Base-by-base conservation (phyloP, 2,113 vertebrate species). In the Vimba vimba region DNA sequence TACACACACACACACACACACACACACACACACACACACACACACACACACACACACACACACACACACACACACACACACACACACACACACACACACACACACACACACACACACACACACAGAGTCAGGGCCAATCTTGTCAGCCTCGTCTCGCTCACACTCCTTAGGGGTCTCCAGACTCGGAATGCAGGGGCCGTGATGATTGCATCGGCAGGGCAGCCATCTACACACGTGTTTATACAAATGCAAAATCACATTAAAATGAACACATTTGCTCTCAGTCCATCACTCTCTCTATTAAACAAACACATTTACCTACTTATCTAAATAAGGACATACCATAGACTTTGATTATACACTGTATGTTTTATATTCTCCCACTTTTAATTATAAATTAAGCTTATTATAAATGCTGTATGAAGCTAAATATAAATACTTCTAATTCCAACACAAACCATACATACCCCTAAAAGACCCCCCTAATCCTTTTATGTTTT, bases 111-210 rank as follows among this genome's bases (percentile, higher is more conserved):
- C 36, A 82, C 55, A 33, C 19, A 43, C 89, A 91, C 45, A 50
- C 12, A 68, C 86, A 91, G 91, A 93, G 94, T 95, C 94, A 94
- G 93, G 92, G 91, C 91, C 89, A 91, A 95, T 95, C 94, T 94
- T 91, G 87, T 95, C 94, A 94, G 90, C 89, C 89, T 91, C 87
- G 91, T 91, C 92, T 94, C 92, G 91, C 91, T 95, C 93, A 91
- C 87, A 86, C 91, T 89, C 92, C 93, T 93, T 90, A 87, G 90
- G 93, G 89, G 91, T 92, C 91, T 89, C 92, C 92, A 92, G 92
- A 89, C 90, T 93, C 92, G 91, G 90, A 94, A 92, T 85, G 92
- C 94, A 94, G 89, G 91, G 93, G 94, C 93, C 89, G 87, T 94
- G 92, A 94, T 94, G 93, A 94, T 93, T 94, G 90, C 93, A 90